Evolutionary conservation across 2,888 invertebrate species (phyloP).

Genomic region (Dryadula phaetusa): DNA sequence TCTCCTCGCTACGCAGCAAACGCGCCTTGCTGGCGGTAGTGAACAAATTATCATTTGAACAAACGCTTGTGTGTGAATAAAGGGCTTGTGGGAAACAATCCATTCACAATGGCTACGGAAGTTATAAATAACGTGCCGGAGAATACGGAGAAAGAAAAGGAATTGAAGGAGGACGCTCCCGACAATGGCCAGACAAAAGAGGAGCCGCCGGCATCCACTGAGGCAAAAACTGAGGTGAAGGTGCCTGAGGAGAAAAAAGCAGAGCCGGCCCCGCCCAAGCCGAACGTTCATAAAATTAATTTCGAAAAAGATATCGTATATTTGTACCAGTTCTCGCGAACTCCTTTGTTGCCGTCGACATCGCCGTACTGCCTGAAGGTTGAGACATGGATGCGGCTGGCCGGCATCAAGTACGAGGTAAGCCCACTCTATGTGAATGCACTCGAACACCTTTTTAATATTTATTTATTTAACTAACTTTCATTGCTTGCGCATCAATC

Average conservation of each 20-base stretch:
- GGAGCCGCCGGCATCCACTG: conserved; percentile 68
- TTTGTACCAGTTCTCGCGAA: conserved; percentile 96
- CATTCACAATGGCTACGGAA: conserved; percentile 89
- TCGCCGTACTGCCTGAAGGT: conserved; percentile 98
- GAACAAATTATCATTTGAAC: conserved; percentile 45
- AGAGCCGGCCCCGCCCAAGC: conserved; percentile 89
- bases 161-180: conserved; percentile 81
- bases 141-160: conserved; percentile 86
- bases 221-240: conserved; percentile 78
- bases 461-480: conserved; percentile 30
- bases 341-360: conserved; percentile 94
- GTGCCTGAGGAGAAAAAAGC: conserved; percentile 81
- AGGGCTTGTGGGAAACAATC: conserved; percentile 48
- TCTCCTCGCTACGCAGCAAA: conserved; percentile 47
- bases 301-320: conserved; percentile 97
- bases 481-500: conserved; percentile 52
- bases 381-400: conserved; percentile 97
- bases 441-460: conserved; percentile 19
- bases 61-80: conserved; percentile 53
- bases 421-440: conserved; percentile 58
- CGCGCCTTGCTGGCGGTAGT: conserved; percentile 51
- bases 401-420: conserved; percentile 97
- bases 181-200: conserved; percentile 78
- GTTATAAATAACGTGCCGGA: conserved; percentile 88
- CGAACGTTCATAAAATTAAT: conserved; percentile 93